Percentiles rank a stretch among this genome's conserved stretches.
phyloP scores from a whole-genome alignment of 1,140 invertebrate species.

The Bombus waltoni region DNA sequence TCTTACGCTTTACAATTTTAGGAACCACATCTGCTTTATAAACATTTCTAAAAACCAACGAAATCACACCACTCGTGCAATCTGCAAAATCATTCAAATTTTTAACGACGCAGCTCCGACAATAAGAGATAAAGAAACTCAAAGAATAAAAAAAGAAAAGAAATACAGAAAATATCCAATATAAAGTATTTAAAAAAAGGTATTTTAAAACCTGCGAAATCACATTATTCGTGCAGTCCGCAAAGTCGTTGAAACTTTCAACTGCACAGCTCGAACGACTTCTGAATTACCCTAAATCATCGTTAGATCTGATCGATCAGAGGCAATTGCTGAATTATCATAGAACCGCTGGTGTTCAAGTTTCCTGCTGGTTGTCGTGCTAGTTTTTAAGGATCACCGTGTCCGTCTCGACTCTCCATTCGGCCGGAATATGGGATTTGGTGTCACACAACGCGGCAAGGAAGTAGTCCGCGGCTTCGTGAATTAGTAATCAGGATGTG shows the following conservation, averaged over 20 bases:
- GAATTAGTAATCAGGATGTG: slow-evolving; percentile 82
- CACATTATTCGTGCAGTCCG: background rate
- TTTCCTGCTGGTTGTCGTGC: background rate
- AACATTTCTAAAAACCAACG: too few species aligned
- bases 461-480: slow-evolving; percentile 80
- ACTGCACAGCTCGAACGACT: background rate
- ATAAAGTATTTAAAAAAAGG: background rate
- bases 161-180: too few species aligned
- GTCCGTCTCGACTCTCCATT: slow-evolving; percentile 66
- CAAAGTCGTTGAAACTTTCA: background rate
- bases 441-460: slow-evolving; percentile 77
- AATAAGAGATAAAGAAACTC: too few species aligned
- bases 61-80: too few species aligned
- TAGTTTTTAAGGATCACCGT: slow-evolving; percentile 55
- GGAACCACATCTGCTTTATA: too few species aligned
- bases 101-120: too few species aligned
- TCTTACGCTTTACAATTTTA: too few species aligned
- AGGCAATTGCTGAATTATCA: background rate
- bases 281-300: background rate
- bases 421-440: slow-evolving; percentile 81
- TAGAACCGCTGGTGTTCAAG: background rate
- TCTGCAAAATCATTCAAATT: too few species aligned
- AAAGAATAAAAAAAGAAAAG: too few species aligned
- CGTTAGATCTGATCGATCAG: background rate
- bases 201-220: background rate